Evolutionary conservation across 1,140 invertebrate species (phyloP), one percentile per base, ranked within the genome.

Genomic region (Diploscapter pachys): DNA sequence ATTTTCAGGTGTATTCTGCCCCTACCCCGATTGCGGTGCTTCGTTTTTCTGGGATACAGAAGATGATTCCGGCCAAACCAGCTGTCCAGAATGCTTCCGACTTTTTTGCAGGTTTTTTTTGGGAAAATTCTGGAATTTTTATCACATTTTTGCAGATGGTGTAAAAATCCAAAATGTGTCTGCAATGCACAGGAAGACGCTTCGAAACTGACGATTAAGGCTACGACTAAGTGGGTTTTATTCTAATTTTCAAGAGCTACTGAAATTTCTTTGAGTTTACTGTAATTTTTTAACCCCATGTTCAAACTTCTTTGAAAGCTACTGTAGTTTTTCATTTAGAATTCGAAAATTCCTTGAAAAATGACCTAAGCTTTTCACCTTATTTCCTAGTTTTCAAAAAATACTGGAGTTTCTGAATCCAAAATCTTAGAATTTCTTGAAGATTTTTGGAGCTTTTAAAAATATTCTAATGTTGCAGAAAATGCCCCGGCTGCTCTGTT

Each of bases 31-130:
- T 4, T 78, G 73, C 52, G 74, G 67, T 11, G 52, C 66, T 50
- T 69, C 53, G 55, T 78, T 78, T 31, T 74, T 78, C 64, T 73
- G 72, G 65, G 72, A 78, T 52, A 57, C 65, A 13, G 64, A 76
- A 13, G 69, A 75, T 49, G 76, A 78, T 9, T 71, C 73, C 57
- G 66, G 65, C 11, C 55, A 66, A 50, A 59, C 68, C 2, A 61
- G 65, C n/a, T 78, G 76, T 71, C 76, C 76, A 4, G 69, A 70
- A 52, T 78, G 76, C 62, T 75, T 64, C 55, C 54, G 51, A n/a
- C 56, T 66, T 1, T 78, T 78, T 70, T 78, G 76, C 56, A 53
- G 67, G 68, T 55, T 8, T 4, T 51, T 69, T 31, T 31, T 31
- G 31, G 31, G 2, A 49, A 48, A 49, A 54, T 4, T 71, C 51